A percentile compares a stretch with the other conserved stretches of the same genome.
Conservation (phyloP, 2,888 invertebrate genomes). For the Limenitis camilla region DNA sequence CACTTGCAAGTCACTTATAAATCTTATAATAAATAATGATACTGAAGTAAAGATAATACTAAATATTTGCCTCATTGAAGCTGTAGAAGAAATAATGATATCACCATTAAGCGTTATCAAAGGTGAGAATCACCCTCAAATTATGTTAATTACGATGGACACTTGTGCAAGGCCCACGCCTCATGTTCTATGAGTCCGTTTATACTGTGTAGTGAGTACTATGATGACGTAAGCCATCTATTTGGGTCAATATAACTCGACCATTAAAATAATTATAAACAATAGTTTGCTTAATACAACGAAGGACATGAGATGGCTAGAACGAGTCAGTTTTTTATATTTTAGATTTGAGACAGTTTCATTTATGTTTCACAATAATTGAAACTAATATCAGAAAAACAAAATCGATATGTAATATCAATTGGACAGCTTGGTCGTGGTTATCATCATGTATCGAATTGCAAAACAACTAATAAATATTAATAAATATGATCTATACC, state of each 20-base stretch:
- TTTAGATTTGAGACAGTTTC: too few species aligned
- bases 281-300: constrained; percentile 1
- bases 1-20: neutral
- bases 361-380: too few species aligned
- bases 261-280: constrained; percentile 59
- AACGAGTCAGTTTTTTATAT: too few species aligned
- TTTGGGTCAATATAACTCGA: constrained; percentile 62
- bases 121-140: constrained; percentile 1
- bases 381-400: too few species aligned
- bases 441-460: constrained; percentile 9
- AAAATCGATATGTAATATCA: neutral
- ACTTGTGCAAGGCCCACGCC: constrained; percentile 47
- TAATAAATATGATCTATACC: neutral
- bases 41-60: neutral
- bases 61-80: neutral
- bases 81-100: neutral
- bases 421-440: constrained; percentile 1
- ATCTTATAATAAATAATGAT: neutral
- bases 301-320: too few species aligned
- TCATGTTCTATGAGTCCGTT: constrained; percentile 39
- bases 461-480: constrained; percentile 3
- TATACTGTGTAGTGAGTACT: constrained; percentile 4
- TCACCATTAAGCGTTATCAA: neutral
- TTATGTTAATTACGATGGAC: constrained; percentile 24
- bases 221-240: constrained; percentile 59